Percentiles rank a stretch among this genome's conserved stretches.
Evolutionary conservation across 2,797 vertebrate species (phyloP).

Genomic region (Apodemus agrarius): DNA sequence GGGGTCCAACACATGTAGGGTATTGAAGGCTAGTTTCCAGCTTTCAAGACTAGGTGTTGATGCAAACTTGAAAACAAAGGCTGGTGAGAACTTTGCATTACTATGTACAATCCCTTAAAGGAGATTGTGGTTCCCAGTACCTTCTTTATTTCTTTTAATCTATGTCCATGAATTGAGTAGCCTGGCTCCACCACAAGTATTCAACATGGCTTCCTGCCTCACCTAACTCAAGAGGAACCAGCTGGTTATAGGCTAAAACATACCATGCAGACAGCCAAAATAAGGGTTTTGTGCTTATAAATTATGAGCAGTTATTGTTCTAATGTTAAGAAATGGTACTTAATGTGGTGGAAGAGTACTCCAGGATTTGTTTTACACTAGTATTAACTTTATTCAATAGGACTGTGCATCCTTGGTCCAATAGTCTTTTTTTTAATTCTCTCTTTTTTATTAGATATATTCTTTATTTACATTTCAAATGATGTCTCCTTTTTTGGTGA

Average conservation of each 20-base stretch:
- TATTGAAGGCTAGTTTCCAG: background rate
- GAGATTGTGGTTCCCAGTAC: background rate
- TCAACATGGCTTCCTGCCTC: background rate
- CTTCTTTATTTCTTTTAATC: background rate
- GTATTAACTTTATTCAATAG: background rate
- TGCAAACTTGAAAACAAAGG: background rate
- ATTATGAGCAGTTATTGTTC: background rate
- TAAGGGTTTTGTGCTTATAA: background rate
- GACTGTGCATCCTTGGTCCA: background rate
- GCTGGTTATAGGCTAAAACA: background rate
- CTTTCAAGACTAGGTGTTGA: too few relatives aligned
- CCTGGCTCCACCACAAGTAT: rapidly evolving
- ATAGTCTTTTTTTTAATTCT: too few relatives aligned
- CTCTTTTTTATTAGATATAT: too few relatives aligned
- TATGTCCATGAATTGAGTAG: too few relatives aligned
- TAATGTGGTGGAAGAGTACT: background rate
- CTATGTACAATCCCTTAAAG: background rate
- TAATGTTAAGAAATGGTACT: background rate
- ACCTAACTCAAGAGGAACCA: background rate
- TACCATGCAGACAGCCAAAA: background rate
- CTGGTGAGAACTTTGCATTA: background rate
- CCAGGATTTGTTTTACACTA: background rate
- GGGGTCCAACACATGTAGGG: rapidly evolving
- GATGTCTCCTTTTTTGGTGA: too few relatives aligned
- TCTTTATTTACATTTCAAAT: too few relatives aligned